Base-by-base conservation (phyloP, 2,113 vertebrate species). In the Leiothrix lutea region DNA sequence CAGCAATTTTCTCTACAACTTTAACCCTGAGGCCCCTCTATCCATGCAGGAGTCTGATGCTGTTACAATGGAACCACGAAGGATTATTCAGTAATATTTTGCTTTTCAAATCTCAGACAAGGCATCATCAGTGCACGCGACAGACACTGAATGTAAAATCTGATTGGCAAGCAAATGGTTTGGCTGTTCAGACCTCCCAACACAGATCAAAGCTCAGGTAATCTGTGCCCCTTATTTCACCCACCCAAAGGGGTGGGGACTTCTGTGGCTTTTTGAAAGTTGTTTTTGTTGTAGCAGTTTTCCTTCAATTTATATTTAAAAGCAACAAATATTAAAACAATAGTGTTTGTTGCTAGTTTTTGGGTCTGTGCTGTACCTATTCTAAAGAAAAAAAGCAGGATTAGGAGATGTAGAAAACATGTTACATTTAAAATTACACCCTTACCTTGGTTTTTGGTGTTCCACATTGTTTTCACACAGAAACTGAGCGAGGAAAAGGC, bases 361-460 rank as follows among this genome's bases (percentile, higher is more conserved):
- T 25, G 60, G 33, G 26, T 90, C 38, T 94, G 29, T 47, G 35
- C 28, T 65, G 47, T 44, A 86, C 38, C 67, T 74, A n/a, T n/a
- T 94, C 75, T 40, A 40, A 40, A 40, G 40, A 40, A 40, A 40
- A 11, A 40, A 40, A 40, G 12, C 40, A 40, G 40, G 40, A 61
- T 54, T 85, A 74, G 45, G 40, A 83, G 20, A 80, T 38, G 54
- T 0, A 87, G 44, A 86, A 86, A 92, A 44, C 36, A 22, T 3
- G 14, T 9, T 67, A 31, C 35, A 71, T 70, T 88, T 24, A 11
- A 66, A 95, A 92, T 67, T 29, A 62, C 3, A 82, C 79, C 92
- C 95, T 95, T 93, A 95, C 94, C 94, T 95, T 86, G 72, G 5
- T 80, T 94, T 90, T 88, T 77, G 56, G 23, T 80, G 81, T 90